A percentile compares a stretch with the other conserved stretches of the same genome.
Evolutionary conservation across 2,113 vertebrate species (phyloP).

Genomic region (Brienomyrus longianalis): DNA sequence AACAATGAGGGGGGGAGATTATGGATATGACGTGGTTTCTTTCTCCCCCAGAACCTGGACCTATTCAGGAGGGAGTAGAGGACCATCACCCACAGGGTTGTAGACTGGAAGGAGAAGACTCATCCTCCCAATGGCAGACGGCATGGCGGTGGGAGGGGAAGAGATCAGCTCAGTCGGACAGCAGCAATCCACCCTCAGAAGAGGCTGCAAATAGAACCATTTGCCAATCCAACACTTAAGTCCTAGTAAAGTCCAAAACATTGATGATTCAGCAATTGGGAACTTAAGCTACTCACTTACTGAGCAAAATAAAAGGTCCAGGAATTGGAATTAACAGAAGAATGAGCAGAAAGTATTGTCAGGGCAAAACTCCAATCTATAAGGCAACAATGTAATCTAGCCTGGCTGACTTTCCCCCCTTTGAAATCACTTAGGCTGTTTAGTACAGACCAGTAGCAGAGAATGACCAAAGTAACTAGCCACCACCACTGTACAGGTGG

Average conservation of each 20-base stretch:
- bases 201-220: conserved; percentile 31
- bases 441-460: background rate
- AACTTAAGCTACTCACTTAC: conserved; percentile 38
- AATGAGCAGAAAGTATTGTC: background rate
- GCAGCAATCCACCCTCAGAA: conserved; percentile 44
- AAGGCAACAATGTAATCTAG: background rate
- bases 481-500: background rate
- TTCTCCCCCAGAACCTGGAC: background rate
- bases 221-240: conserved; percentile 35
- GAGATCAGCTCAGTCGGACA: conserved; percentile 20
- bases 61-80: background rate
- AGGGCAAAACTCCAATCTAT: background rate
- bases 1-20: conserved; percentile 7
- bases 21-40: background rate
- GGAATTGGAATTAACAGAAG: conserved; percentile 33
- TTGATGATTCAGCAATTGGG: conserved; percentile 53
- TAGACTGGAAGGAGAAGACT: background rate
- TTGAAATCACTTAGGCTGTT: background rate
- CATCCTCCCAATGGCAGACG: background rate
- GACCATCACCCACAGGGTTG: background rate
- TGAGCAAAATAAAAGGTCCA: conserved; percentile 35
- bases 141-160: conserved; percentile 18
- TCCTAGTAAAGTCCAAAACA: conserved; percentile 40
- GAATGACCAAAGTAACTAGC: background rate
- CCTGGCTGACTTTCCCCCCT: background rate